Percentiles rank a stretch among this genome's conserved stretches.
Evolutionary conservation across 1,140 invertebrate genomes (phyloP).

Genomic region (Littorina saxatilis): DNA sequence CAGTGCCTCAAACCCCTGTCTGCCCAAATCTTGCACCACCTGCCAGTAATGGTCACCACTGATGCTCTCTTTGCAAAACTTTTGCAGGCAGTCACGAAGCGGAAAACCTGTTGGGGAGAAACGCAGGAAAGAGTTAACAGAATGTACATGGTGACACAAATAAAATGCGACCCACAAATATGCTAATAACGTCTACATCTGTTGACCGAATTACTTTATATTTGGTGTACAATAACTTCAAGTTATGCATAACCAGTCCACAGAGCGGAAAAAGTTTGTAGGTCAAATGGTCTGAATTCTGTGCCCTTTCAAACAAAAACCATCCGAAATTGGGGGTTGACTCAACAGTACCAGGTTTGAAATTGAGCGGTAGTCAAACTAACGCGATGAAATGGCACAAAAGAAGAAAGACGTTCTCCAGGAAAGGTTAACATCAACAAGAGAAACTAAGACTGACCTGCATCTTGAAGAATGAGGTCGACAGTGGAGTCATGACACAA

Average conservation of each 20-base stretch:
- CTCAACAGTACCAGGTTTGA: too few relatives aligned
- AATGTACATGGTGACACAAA: too few relatives aligned
- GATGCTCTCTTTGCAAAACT: neutral
- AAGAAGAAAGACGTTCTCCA: neutral
- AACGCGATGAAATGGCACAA: neutral
- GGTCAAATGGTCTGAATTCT: neutral
- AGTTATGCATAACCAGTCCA: too few relatives aligned
- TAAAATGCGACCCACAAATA: too few relatives aligned
- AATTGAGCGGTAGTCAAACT: too few relatives aligned
- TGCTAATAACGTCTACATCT: too few relatives aligned
- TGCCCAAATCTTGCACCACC: neutral
- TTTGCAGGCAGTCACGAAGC: neutral
- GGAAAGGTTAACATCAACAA: neutral
- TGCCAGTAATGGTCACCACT: neutral
- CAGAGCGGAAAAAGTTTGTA: too few relatives aligned
- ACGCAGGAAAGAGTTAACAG: too few relatives aligned
- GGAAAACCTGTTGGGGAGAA: neutral
- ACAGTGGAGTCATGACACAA: neutral
- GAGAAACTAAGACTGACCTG: neutral
- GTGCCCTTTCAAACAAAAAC: too few relatives aligned
- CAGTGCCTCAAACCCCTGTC: slow-evolving; percentile 13
- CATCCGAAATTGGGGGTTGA: too few relatives aligned
- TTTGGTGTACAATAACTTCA: too few relatives aligned
- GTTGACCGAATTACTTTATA: too few relatives aligned
- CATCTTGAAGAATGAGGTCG: slow-evolving; percentile 27